These are phyloP conservation scores for Drosophila carrolli DNA, from an alignment of 1,140 invertebrate genomes.

Conservation along the genomic window DNA sequence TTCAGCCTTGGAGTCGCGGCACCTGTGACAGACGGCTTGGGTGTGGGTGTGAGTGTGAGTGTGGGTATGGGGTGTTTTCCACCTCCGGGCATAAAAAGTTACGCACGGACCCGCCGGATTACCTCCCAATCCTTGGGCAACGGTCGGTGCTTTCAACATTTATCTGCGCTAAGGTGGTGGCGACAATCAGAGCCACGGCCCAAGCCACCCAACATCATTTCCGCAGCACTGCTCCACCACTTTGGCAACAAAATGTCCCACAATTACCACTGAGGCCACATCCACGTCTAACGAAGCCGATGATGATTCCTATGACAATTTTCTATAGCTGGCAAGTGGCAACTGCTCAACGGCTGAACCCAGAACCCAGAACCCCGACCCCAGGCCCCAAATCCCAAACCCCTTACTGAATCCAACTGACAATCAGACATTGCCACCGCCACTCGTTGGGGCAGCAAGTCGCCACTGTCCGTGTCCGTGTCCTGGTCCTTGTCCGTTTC, in stretches of 20 bases:
- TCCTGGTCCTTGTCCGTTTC: conserved; percentile 52
- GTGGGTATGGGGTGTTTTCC: conserved; percentile 1
- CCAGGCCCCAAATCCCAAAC: no score
- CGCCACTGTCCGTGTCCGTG: conserved; percentile 55
- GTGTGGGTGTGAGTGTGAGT: not conserved
- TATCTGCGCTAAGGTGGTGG: conserved; percentile 53
- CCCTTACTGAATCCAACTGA: conserved; percentile 66
- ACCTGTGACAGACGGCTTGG: conserved; percentile 60
- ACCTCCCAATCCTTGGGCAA: conserved; percentile 42
- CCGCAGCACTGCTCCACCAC: conserved; percentile 61
- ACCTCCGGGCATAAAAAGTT: conserved; percentile 66
- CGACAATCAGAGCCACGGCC: conserved; percentile 34
- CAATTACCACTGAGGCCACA: conserved; percentile 84
- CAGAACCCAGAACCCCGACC: not conserved
- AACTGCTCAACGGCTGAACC: conserved; percentile 42
- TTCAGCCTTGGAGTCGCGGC: conserved; percentile 46
- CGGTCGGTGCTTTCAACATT: conserved; percentile 60
- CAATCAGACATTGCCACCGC: conserved; percentile 81
- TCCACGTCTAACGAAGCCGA: conserved; percentile 82
- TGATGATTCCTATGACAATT: conserved; percentile 84
- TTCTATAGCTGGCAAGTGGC: conserved; percentile 82
- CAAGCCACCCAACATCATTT: conserved; percentile 58
- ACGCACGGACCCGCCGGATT: conserved; percentile 63
- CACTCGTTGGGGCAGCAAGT: conserved; percentile 60
- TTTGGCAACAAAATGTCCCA: conserved; percentile 84